phyloP scores from a whole-genome alignment of 2,797 vertebrate genomes.

The Channallabes apus region DNA sequence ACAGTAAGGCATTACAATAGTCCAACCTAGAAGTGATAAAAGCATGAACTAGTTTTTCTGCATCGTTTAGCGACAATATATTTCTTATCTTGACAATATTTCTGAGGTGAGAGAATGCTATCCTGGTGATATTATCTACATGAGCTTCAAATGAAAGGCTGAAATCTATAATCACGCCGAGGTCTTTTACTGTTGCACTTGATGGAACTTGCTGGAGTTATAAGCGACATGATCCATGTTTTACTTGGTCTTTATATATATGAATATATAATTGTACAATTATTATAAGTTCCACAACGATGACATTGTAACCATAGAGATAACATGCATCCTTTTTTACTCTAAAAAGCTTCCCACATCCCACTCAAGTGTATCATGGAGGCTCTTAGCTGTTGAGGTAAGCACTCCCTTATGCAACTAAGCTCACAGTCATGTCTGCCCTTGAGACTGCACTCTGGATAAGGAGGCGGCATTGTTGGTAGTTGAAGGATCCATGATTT shows the following conservation, averaged over 20 bases:
- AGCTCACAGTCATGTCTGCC: slow-evolving; percentile 14
- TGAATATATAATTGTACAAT: not conserved
- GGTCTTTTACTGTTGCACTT: no score
- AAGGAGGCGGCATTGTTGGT: not conserved
- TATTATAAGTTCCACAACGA: slow-evolving; percentile 39
- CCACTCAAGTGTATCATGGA: slow-evolving; percentile 46
- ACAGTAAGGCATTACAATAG: no score
- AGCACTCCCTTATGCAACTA: slow-evolving; percentile 23
- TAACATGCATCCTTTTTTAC: slow-evolving; percentile 52
- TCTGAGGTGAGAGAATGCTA: no score
- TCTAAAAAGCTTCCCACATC: slow-evolving; percentile 54
- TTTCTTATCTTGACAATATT: no score
- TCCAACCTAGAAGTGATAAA: no score
- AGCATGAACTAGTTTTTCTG: no score
- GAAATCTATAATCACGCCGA: no score
- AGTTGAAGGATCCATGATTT: not conserved
- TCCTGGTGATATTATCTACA: no score
- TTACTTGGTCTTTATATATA: not conserved
- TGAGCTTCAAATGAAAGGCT: no score
- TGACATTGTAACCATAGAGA: slow-evolving; percentile 69
- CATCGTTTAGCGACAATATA: no score
- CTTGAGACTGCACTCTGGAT: not conserved
- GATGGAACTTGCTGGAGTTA: no score
- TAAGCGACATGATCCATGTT: not conserved
- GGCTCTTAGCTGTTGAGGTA: slow-evolving; percentile 29